Percentiles rank a stretch among this genome's conserved stretches.
phyloP scores from a whole-genome alignment of 2,797 vertebrate species.

The Poeciliopsis presidionis region DNA sequence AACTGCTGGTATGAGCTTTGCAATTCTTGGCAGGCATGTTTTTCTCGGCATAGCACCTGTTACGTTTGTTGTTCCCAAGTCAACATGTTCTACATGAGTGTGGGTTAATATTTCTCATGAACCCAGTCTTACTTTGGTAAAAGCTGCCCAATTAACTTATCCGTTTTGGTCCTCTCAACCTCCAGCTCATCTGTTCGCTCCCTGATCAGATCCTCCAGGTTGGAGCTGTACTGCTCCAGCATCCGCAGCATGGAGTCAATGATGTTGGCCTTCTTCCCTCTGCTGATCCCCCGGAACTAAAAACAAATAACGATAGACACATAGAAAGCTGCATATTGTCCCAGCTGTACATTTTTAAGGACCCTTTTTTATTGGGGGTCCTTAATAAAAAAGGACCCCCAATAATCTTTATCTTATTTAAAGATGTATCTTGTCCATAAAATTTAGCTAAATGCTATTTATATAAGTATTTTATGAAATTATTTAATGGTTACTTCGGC shows the following conservation, averaged over 20 bases:
- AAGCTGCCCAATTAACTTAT: conserved; percentile 87
- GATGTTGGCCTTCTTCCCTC: conserved; percentile 87
- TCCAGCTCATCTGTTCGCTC: conserved; percentile 91
- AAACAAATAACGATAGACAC: conserved; percentile 2
- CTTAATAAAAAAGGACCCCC: no score
- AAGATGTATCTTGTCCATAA: not conserved
- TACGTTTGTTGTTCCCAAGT: no score
- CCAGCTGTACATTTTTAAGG: not conserved
- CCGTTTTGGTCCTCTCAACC: conserved; percentile 88
- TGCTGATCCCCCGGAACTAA: conserved; percentile 87
- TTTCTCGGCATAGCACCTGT: no score
- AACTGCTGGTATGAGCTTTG: no score
- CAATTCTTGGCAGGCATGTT: no score
- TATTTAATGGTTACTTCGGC: not conserved
- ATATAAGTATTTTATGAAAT: not conserved
- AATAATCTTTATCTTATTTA: not conserved
- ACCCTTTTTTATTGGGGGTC: not conserved
- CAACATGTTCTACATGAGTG: not conserved
- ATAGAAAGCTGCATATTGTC: not conserved
- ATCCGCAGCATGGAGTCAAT: conserved; percentile 92
- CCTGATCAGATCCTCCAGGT: conserved; percentile 89
- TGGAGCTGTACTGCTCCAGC: conserved; percentile 91
- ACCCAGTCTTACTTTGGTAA: conserved; percentile 82
- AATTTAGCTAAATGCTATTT: not conserved
- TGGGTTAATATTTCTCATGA: not conserved